These are phyloP conservation scores for Phocides pigmalion DNA, from an alignment of 1,140 invertebrate species.

Conservation along the genomic window DNA sequence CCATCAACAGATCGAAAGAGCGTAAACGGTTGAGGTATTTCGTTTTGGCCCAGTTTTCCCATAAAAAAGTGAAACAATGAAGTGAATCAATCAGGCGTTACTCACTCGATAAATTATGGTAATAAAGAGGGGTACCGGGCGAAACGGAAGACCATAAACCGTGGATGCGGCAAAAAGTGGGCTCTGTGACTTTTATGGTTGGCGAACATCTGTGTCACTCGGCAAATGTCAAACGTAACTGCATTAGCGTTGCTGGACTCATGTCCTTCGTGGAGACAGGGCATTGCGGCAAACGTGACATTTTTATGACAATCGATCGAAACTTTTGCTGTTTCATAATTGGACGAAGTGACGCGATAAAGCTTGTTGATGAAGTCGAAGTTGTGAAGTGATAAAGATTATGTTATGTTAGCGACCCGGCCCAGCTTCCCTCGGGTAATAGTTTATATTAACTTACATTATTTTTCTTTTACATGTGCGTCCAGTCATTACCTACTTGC, in stretches of 20 bases:
- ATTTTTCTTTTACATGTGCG: too few relatives aligned
- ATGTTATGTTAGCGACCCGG: too few relatives aligned
- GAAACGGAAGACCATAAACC: constrained; percentile 22
- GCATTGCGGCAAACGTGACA: constrained; percentile 40
- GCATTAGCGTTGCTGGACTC: background rate
- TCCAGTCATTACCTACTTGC: too few relatives aligned
- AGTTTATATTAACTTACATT: too few relatives aligned
- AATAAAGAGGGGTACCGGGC: constrained; percentile 26
- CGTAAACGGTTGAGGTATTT: too few relatives aligned
- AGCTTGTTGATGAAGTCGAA: background rate
- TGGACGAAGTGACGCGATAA: too few relatives aligned
- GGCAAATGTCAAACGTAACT: constrained; percentile 45
- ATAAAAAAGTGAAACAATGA: constrained; percentile 21
- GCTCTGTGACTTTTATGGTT: constrained; percentile 40
- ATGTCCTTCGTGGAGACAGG: constrained; percentile 24
- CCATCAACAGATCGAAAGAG: too few relatives aligned
- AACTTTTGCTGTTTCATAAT: too few relatives aligned
- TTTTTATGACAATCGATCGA: constrained; percentile 22
- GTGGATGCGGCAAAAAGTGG: constrained; percentile 16
- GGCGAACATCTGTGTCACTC: constrained; percentile 43
- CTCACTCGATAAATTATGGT: constrained; percentile 39
- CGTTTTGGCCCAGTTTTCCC: constrained; percentile 3
- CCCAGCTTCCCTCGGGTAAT: too few relatives aligned
- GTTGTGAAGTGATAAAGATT: too few relatives aligned
- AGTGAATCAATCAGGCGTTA: constrained; percentile 32